Percentiles rank a stretch among this genome's conserved stretches.
These are phyloP conservation scores for Drosophila takahashii DNA, from an alignment of 1,140 invertebrate species.

Conservation along the genomic window DNA sequence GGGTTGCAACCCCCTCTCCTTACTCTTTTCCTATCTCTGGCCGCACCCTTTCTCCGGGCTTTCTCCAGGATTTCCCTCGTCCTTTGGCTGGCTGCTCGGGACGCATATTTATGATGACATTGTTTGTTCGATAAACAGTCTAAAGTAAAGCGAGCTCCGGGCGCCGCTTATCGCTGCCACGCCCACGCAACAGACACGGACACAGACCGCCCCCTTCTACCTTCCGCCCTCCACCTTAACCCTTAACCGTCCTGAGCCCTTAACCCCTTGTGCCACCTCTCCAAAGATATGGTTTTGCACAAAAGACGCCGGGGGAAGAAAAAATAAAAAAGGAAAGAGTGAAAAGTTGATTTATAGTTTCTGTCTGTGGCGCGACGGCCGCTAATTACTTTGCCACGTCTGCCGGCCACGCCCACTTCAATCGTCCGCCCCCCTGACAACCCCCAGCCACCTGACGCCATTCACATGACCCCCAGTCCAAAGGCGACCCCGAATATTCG, in stretches of 20 bases:
- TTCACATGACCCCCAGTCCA: slow-evolving; percentile 28
- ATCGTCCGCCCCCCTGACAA: slow-evolving; percentile 7
- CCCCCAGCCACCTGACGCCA: slow-evolving; percentile 44
- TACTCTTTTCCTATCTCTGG: slow-evolving; percentile 6
- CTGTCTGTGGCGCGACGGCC: slow-evolving; percentile 72
- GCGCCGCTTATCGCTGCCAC: slow-evolving; percentile 14
- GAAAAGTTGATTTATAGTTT: slow-evolving; percentile 80
- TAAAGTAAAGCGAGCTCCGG: slow-evolving; percentile 58
- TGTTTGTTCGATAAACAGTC: slow-evolving; percentile 83
- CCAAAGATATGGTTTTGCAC: slow-evolving; percentile 31
- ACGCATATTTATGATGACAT: slow-evolving; percentile 82
- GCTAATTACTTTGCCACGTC: slow-evolving; percentile 82
- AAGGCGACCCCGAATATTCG: slow-evolving; percentile 1
- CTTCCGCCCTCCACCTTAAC: not conserved
- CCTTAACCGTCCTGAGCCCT: not conserved
- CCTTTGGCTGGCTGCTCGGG: slow-evolving; percentile 15
- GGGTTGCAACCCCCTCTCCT: not conserved
- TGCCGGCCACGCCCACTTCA: slow-evolving; percentile 57
- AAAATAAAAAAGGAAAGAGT: slow-evolving; percentile 18
- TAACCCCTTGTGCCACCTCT: slow-evolving; percentile 1
- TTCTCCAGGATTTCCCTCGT: not conserved
- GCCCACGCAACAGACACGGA: slow-evolving; percentile 59
- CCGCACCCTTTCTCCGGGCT: slow-evolving; percentile 17
- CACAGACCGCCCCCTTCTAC: slow-evolving; percentile 10
- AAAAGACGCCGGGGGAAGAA: slow-evolving; percentile 42